Evolutionary conservation across 2,888 invertebrate species (phyloP).

Genomic region (Steinernema carpocapsae): DNA sequence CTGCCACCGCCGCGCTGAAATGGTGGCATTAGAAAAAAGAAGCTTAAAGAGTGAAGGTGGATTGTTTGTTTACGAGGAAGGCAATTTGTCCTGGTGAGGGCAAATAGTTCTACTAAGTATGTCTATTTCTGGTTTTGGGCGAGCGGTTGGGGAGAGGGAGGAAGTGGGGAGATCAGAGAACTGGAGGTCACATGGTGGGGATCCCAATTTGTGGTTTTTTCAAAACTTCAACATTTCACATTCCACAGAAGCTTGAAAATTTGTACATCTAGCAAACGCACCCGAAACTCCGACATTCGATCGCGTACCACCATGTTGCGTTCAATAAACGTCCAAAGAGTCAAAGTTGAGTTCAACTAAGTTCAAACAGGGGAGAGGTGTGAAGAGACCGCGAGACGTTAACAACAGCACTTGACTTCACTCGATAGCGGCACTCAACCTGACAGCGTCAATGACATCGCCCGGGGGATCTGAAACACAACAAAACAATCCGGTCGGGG

Average conservation of each 20-base stretch:
- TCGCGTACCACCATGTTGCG: conserved; percentile 7
- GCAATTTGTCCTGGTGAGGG: background rate
- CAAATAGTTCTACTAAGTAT: background rate
- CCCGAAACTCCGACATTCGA: conserved; percentile 32
- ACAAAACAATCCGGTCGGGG: background rate
- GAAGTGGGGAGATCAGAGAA: no score
- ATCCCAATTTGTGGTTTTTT: background rate
- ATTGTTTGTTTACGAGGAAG: conserved; percentile 14
- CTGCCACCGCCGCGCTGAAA: conserved; percentile 25
- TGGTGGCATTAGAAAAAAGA: background rate
- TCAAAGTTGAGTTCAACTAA: background rate
- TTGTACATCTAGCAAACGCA: no score
- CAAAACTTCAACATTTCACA: no score
- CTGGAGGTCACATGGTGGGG: background rate
- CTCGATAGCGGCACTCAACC: conserved; percentile 3
- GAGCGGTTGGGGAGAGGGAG: no score
- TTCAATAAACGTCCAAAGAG: background rate
- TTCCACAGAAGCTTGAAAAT: no score
- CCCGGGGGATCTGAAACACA: conserved; percentile 28
- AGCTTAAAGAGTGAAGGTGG: background rate
- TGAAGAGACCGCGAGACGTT: background rate
- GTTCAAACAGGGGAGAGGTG: background rate
- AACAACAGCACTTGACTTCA: conserved; percentile 27
- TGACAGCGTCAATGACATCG: background rate
- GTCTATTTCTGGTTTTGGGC: no score